Evolutionary conservation across 2,113 vertebrate genomes (phyloP), one percentile per base, ranked within the genome.

Genomic region (Urocynchramus pylzowi): DNA sequence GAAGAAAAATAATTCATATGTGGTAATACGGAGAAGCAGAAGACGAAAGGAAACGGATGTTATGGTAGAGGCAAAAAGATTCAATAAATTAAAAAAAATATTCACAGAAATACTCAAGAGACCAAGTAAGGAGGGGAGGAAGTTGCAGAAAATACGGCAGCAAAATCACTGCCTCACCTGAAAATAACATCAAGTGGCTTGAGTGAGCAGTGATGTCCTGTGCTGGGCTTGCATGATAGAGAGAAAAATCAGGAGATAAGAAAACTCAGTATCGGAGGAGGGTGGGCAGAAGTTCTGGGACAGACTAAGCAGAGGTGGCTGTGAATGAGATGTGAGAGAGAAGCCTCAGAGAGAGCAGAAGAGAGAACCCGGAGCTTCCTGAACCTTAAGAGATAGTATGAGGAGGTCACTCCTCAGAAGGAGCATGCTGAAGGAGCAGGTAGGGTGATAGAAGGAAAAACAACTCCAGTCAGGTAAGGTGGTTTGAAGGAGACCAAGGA

Each of bases 221-320:
- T 60, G 45, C 50, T 80, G 50, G 35, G 19, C 56, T 52, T 69
- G 23, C 1, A 1, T 56, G 71, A 13, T 23, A 42, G 71, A 39
- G 53, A 50, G 50, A 26, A 61, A 30, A 75, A 56, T 3, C 0
- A 0, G 16, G 57, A 85, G 75, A 64, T 1, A 2, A 28, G 75
- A 33, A 76, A 44, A 30, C 35, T n/a, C 20, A 5, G 12, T 53
- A 16, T 45, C 1, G 0, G 3, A 65, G 61, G 30, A 87, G 35
- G 14, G 21, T 68, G n/a, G n/a, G 41, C 37, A 65, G 59, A 76
- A 76, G 41, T 65, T 76, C 64, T 92, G 35, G 79, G 50, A 30
- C 45, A 70, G 39, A 73, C 71, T 90, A 54, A 80, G 59, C 52
- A 74, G 75, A 84, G 68, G 11, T 80, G 71, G 56, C 44, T 93